phyloP scores from a whole-genome alignment of 1,140 invertebrate genomes.

The Microplitis mediator region DNA sequence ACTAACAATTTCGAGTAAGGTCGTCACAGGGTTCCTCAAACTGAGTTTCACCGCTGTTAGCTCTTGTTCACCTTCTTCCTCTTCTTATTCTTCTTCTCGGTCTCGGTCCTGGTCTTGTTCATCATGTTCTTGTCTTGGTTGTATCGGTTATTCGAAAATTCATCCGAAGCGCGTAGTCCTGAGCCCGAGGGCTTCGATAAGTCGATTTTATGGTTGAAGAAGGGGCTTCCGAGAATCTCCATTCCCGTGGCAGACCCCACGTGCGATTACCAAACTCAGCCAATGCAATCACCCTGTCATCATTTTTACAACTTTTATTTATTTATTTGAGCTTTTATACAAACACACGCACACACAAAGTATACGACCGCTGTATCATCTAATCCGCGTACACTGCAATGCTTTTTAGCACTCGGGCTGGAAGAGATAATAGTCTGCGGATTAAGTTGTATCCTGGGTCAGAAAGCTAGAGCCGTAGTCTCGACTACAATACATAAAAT shows the following conservation, averaged over 20 bases:
- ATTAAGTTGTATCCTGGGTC: slow-evolving; percentile 1
- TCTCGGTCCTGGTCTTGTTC: background rate
- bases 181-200: slow-evolving; percentile 23
- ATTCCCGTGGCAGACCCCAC: background rate
- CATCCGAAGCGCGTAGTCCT: background rate
- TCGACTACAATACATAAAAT: background rate
- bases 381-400: background rate
- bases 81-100: background rate
- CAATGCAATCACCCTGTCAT: background rate
- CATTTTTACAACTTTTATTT: background rate
- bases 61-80: no score
- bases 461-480: background rate
- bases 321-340: background rate
- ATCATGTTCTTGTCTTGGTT: background rate
- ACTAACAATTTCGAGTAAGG: slow-evolving; percentile 21
- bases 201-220: slow-evolving; percentile 13
- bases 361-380: no score
- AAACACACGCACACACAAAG: no score
- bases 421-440: background rate
- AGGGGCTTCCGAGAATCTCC: slow-evolving; percentile 14
- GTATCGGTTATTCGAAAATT: no score
- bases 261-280: background rate
- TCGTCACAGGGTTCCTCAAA: slow-evolving; percentile 3
- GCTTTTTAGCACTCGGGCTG: background rate
- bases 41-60: background rate